Evolutionary conservation across 2,888 invertebrate species (phyloP).

Genomic region (Mesopsocus fuscifrons): DNA sequence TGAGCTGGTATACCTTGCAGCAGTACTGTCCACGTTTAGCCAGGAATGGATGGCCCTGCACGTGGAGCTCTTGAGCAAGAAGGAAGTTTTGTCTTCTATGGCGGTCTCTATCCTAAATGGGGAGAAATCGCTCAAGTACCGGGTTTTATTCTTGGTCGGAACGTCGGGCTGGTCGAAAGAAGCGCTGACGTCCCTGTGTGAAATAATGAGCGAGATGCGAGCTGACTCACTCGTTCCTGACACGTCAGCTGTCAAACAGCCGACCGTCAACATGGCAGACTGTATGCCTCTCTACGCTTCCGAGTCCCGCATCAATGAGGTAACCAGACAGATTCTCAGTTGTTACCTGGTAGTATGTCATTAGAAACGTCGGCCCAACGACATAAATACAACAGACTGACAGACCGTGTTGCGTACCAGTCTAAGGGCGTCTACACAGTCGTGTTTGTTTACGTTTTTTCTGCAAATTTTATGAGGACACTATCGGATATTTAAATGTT

Average conservation of each 20-base stretch:
- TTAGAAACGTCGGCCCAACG: too few species aligned
- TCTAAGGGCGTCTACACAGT: too few species aligned
- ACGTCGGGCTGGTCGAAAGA: constrained; percentile 24
- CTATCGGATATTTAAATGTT: too few species aligned
- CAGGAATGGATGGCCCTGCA: constrained; percentile 28
- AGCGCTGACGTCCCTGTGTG: constrained; percentile 19
- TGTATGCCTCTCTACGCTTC: neutral
- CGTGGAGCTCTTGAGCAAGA: constrained; percentile 24
- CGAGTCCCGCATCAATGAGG: neutral
- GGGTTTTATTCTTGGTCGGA: constrained; percentile 24
- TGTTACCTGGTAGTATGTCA: too few species aligned
- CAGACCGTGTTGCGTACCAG: too few species aligned
- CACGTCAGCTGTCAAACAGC: neutral
- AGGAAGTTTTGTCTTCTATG: constrained; percentile 23
- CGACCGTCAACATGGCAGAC: neutral
- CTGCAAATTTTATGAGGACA: too few species aligned
- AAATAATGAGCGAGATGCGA: neutral
- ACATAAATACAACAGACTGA: too few species aligned
- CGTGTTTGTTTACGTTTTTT: too few species aligned
- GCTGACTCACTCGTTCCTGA: too few species aligned
- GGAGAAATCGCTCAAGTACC: constrained; percentile 25
- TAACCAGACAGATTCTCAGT: too few species aligned
- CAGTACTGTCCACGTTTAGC: constrained; percentile 28
- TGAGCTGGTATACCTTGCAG: constrained; percentile 29
- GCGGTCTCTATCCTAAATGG: constrained; percentile 31